phyloP scores from a whole-genome alignment of 1,140 invertebrate genomes.

The Drosophila miranda region DNA sequence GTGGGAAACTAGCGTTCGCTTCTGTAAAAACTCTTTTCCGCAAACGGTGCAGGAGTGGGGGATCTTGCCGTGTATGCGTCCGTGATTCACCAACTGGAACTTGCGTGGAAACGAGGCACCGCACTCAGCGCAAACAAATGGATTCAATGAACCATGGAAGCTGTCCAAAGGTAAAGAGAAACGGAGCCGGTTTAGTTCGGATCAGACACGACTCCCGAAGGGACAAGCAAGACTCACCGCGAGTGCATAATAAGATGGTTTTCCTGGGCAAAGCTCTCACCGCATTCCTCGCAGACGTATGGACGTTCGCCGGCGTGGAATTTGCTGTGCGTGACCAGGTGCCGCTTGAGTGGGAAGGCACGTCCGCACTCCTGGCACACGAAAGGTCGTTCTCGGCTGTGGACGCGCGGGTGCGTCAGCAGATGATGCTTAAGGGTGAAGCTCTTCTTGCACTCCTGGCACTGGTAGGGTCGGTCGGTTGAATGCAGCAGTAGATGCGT shows the following conservation, averaged over 20 bases:
- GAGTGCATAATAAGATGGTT: conserved; percentile 91
- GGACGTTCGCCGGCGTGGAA: conserved; percentile 94
- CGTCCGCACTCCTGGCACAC: conserved; percentile 91
- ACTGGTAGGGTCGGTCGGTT: conserved; percentile 91
- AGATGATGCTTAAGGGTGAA: conserved; percentile 92
- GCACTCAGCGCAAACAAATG: conserved; percentile 91
- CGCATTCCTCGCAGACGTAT: conserved; percentile 93
- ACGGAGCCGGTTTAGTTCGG: not conserved
- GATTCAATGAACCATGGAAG: conserved; percentile 91
- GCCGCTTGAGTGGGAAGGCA: conserved; percentile 90
- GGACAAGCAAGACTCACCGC: conserved; percentile 72
- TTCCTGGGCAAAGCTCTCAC: conserved; percentile 93
- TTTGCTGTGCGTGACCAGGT: conserved; percentile 92
- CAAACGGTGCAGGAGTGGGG: conserved; percentile 92
- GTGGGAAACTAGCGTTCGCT: conserved; percentile 90
- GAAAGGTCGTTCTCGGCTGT: conserved; percentile 90
- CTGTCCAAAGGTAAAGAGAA: conserved; percentile 28
- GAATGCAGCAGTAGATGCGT: conserved; percentile 91
- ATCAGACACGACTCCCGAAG: not conserved
- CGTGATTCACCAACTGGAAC: conserved; percentile 92
- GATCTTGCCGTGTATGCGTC: conserved; percentile 89
- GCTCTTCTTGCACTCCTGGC: conserved; percentile 92
- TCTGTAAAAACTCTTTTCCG: conserved; percentile 92
- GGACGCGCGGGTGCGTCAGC: conserved; percentile 89
- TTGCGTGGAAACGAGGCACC: conserved; percentile 92